A percentile compares a stretch with the other conserved stretches of the same genome.
Conservation (phyloP, 1,140 invertebrate species). For the Drosophila nikananu region DNA sequence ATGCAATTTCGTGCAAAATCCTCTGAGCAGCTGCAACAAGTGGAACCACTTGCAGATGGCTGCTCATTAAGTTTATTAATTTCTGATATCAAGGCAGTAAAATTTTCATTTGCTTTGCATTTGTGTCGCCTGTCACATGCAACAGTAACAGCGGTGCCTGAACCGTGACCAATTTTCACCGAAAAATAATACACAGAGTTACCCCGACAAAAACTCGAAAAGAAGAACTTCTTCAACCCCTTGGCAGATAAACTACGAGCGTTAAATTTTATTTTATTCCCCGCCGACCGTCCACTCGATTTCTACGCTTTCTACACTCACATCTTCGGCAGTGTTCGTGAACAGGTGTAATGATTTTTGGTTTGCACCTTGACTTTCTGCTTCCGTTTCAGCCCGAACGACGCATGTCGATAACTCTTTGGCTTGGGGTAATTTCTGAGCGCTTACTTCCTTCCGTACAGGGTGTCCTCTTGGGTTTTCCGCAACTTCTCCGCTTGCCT, state of each 20-base stretch:
- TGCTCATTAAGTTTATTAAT: conserved; percentile 77
- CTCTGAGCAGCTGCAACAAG: conserved; percentile 48
- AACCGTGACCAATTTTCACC: conserved; percentile 65
- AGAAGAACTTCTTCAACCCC: conserved; percentile 56
- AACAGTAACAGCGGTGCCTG: conserved; percentile 47
- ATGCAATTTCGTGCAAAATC: conserved; percentile 74
- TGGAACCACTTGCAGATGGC: conserved; percentile 60
- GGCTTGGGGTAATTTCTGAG: conserved; percentile 61
- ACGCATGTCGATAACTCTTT: conserved; percentile 61
- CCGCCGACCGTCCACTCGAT: conserved; percentile 40
- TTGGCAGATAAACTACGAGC: conserved; percentile 52
- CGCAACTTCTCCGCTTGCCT: conserved; percentile 12
- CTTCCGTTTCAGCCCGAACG: conserved; percentile 68
- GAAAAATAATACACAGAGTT: conserved; percentile 28
- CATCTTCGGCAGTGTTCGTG: conserved; percentile 39
- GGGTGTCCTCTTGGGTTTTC: conserved; percentile 36
- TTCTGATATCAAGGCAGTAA: conserved; percentile 53
- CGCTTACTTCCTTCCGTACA: conserved; percentile 67
- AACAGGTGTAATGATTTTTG: conserved; percentile 82
- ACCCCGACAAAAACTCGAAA: conserved; percentile 1
- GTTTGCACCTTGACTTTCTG: conserved; percentile 79
- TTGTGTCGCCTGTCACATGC: conserved; percentile 74
- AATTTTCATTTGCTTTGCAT: conserved; percentile 51
- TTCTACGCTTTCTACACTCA: conserved; percentile 80
- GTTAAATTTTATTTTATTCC: conserved; percentile 54